Percentiles rank a stretch among this genome's conserved stretches.
These are phyloP conservation scores for Gymnarchus niloticus DNA, from an alignment of 2,113 vertebrate species.

Conservation along the genomic window DNA sequence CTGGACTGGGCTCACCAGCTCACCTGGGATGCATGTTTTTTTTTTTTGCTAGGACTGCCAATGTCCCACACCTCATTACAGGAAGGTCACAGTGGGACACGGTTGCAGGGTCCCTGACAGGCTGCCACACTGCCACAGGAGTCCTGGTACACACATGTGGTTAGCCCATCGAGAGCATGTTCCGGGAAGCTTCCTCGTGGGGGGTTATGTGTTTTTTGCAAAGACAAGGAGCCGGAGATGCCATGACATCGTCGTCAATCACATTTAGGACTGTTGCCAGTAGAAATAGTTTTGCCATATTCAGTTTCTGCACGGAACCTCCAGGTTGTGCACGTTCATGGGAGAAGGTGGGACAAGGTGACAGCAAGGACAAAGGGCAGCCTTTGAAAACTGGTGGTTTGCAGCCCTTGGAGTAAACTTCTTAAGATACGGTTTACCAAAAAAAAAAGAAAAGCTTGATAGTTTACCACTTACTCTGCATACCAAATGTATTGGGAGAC, in stretches of 20 bases:
- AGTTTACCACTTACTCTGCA: background rate
- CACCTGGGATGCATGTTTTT: background rate
- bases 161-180: background rate
- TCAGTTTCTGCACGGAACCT: background rate
- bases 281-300: background rate
- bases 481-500: background rate
- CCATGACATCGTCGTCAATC: background rate
- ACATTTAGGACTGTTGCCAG: background rate
- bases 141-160: background rate
- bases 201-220: background rate
- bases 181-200: background rate
- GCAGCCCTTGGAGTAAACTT: background rate
- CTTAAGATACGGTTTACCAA: background rate
- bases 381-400: background rate
- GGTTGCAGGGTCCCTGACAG: background rate
- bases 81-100: background rate
- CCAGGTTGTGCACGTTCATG: background rate
- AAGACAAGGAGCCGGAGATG: background rate
- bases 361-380: background rate
- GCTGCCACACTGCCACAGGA: background rate
- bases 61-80: background rate
- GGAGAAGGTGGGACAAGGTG: background rate
- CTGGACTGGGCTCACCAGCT: background rate
- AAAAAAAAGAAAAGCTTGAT: background rate
- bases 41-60: background rate